Evolutionary conservation across 2,888 invertebrate species (phyloP), one percentile per base, ranked within the genome.

Genomic region (Papilio protenor): DNA sequence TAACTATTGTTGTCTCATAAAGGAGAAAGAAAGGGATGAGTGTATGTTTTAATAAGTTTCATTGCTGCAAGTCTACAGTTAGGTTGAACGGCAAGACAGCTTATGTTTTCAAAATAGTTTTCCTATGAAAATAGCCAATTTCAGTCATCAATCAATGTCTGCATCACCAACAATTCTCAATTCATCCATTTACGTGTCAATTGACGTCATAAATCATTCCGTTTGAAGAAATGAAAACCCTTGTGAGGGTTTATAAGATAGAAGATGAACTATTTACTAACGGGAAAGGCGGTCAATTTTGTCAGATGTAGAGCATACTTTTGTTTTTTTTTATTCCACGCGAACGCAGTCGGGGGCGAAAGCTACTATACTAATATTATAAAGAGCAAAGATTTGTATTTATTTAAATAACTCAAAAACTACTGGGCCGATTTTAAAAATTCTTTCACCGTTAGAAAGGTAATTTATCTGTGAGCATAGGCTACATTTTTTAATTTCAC

Each of bases 181-280:
- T 66, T 66, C 66, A 66, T 66, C 66, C 66, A 45, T 45, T 66
- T 66, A 12, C 40, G n/a, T 66, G 45, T 66, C 40, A 40, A 66
- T 66, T 66, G 66, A 66, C 66, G 40, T 66, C 40, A 66, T 66
- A 66, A 66, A 66, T 66, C 66, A 66, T 66, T 66, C 40, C 40
- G 66, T 45, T 66, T n/a, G 45, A 66, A 40, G 66, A 66, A 45
- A 66, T 66, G n/a, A 66, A 66, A 45, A 66, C n/a, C 45, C 66
- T 40, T 66, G 40, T 66, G 40, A 45, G n/a, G 10, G 11, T 12
- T 40, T 45, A 45, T 14, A 64, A n/a, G 33, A n/a, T n/a, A n/a
- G n/a, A n/a, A n/a, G 33, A 64, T 40, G 66, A 66, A 66, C n/a
- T 66, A 11, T 45, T 66, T 66, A 45, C 4, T 45, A 66, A 66